Percentiles rank a stretch among this genome's conserved stretches.
Conservation (phyloP, 2,113 vertebrate genomes). For the Chlorocebus sabaeus region DNA sequence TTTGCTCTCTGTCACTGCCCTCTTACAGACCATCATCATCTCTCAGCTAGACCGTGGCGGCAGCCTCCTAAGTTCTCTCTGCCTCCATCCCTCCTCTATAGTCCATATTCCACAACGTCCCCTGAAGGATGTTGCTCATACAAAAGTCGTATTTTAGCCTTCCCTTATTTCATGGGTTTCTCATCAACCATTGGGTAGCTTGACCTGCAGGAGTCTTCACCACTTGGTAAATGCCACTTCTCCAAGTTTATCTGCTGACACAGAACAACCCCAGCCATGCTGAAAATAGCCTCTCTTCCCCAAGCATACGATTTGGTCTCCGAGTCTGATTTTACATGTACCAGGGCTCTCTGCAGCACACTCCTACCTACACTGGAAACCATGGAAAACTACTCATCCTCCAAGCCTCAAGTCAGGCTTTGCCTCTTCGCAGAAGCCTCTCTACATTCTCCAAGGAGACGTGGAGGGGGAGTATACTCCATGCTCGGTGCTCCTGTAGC, state of each 20-base stretch:
- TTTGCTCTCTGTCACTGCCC: not conserved
- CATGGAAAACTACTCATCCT: not conserved
- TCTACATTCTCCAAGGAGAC: not conserved
- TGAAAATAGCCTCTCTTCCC: not conserved
- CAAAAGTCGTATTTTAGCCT: not conserved
- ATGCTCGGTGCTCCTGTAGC: not conserved
- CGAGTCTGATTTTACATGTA: not conserved
- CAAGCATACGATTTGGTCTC: not conserved
- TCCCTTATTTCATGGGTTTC: not conserved
- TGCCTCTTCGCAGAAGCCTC: not conserved
- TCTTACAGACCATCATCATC: not conserved
- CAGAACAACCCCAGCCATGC: not conserved
- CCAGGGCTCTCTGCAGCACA: not conserved
- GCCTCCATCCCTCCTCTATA: not conserved
- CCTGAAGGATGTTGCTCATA: not conserved
- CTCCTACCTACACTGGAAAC: not conserved
- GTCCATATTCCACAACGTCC: not conserved
- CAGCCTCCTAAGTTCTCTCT: not conserved
- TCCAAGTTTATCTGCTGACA: not conserved
- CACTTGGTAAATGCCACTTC: not conserved
- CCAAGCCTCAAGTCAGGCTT: not conserved
- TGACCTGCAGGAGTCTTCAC: not conserved
- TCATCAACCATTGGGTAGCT: not conserved
- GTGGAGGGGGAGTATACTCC: accelerated
- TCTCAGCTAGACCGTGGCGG: not conserved